Conservation (phyloP, 35 echinoderm and acorn worm species). For the Heliocidaris tuberculata region DNA sequence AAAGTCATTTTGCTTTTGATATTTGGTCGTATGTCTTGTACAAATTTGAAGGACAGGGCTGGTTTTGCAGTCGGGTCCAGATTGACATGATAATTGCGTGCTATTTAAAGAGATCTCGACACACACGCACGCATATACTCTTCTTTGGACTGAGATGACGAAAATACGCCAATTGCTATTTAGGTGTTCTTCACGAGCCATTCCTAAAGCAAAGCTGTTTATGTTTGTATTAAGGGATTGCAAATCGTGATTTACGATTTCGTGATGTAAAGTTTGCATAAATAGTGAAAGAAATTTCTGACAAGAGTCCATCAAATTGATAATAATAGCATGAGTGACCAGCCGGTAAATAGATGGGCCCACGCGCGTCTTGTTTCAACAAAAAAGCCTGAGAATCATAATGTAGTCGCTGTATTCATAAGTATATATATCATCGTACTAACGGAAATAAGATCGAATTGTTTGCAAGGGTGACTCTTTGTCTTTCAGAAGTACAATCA, state of each 20-base stretch:
- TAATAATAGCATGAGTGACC: background rate
- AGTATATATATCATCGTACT: background rate
- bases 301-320: background rate
- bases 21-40: background rate
- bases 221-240: background rate
- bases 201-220: too few relatives aligned
- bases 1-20: background rate
- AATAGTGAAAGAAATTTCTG: background rate
- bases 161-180: background rate
- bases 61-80: background rate
- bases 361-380: background rate
- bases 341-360: background rate
- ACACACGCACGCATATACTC: background rate
- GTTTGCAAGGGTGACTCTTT: background rate
- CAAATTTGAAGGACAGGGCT: background rate
- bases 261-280: background rate
- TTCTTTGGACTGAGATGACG: background rate
- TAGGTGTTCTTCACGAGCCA: background rate
- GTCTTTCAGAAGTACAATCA: background rate
- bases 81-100: background rate
- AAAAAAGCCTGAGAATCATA: background rate
- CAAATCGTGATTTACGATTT: background rate
- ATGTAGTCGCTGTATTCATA: background rate
- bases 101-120: background rate
- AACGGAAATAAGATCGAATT: constrained; percentile 3